These are phyloP conservation scores for Stichopus horrens DNA, from an alignment of 53 echinoderm and acorn worm genomes.

Conservation along the genomic window DNA sequence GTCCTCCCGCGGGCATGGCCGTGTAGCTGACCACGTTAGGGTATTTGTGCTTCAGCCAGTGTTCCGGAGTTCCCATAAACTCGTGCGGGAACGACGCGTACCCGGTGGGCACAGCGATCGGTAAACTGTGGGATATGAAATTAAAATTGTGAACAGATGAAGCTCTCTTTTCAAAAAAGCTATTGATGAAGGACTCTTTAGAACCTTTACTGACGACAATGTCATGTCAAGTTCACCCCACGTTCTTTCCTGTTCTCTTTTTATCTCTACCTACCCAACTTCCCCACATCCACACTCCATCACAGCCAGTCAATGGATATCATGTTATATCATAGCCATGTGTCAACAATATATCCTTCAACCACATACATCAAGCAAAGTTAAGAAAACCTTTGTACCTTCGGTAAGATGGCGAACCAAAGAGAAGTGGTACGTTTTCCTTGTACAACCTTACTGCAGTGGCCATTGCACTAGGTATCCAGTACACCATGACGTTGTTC, in stretches of 20 bases:
- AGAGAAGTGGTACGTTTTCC: not conserved
- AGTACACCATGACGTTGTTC: slow-evolving; percentile 92
- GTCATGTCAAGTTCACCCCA: too few relatives aligned
- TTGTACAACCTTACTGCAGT: slow-evolving; percentile 63
- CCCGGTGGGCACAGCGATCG: slow-evolving; percentile 60
- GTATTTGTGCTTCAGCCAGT: slow-evolving; percentile 54
- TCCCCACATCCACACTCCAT: too few relatives aligned
- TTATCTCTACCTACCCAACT: too few relatives aligned
- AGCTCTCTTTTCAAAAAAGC: too few relatives aligned
- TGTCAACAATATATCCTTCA: not conserved
- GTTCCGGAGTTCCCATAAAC: slow-evolving; percentile 40
- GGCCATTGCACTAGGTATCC: slow-evolving; percentile 77
- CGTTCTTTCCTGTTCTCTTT: too few relatives aligned
- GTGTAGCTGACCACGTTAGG: slow-evolving; percentile 59
- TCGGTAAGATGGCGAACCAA: too few relatives aligned
- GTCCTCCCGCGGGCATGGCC: slow-evolving; percentile 62
- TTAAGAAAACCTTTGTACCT: too few relatives aligned
- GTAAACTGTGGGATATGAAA: slow-evolving; percentile 18
- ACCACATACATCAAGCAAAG: not conserved
- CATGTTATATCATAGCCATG: too few relatives aligned
- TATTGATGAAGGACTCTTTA: too few relatives aligned
- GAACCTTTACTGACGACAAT: too few relatives aligned
- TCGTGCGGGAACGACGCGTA: slow-evolving; percentile 63
- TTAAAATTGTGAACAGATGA: not conserved
- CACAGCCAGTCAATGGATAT: too few relatives aligned